These are phyloP conservation scores for Trididemnum clinides DNA, from an alignment of 23 tunicate species.

Conservation along the genomic window DNA sequence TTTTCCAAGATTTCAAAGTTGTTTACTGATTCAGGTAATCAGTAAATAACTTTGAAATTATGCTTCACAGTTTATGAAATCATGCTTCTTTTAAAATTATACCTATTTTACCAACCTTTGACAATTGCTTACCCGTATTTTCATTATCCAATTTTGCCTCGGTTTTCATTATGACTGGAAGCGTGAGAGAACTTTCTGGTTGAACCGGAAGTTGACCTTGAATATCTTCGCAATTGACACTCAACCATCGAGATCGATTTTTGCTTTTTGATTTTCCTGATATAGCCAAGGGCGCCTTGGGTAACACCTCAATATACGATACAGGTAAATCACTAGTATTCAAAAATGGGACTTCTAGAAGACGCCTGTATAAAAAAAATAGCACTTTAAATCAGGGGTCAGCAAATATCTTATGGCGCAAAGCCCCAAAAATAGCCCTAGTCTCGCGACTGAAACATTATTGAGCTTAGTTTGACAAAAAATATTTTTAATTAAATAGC, in stretches of 20 bases:
- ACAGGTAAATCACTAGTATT: background rate
- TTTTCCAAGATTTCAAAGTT: too few relatives aligned
- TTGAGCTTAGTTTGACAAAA: too few relatives aligned
- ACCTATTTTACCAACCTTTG: too few relatives aligned
- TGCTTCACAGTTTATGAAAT: too few relatives aligned
- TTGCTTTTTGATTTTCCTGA: background rate
- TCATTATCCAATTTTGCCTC: background rate
- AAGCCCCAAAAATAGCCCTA: too few relatives aligned
- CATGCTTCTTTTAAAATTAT: too few relatives aligned
- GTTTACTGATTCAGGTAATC: too few relatives aligned
- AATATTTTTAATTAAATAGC: too few relatives aligned
- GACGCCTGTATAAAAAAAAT: background rate
- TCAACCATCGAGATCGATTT: background rate
- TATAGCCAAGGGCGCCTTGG: background rate
- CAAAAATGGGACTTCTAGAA: slow-evolving; percentile 26
- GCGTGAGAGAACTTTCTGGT: background rate
- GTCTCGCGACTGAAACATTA: too few relatives aligned
- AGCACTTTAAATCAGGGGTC: background rate
- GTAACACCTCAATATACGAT: background rate
- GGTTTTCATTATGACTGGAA: slow-evolving; percentile 7
- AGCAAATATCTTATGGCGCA: too few relatives aligned
- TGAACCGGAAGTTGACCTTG: slow-evolving; percentile 1
- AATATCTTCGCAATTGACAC: background rate
- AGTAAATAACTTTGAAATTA: too few relatives aligned
- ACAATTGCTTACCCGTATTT: background rate